Percentiles rank a stretch among this genome's conserved stretches.
Conservation (phyloP, 1,140 invertebrate genomes). For the Aricia agestis region DNA sequence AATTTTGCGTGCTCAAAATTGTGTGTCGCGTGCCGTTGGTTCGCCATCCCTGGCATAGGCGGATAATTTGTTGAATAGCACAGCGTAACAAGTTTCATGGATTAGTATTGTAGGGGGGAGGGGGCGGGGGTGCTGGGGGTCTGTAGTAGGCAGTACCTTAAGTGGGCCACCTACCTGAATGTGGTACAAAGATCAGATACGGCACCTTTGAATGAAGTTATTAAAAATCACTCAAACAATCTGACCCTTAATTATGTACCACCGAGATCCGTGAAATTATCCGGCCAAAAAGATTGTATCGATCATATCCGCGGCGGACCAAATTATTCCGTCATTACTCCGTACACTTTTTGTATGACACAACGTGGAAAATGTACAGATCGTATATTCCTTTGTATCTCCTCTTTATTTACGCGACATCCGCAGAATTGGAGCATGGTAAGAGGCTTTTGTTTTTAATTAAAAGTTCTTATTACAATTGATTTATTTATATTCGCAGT, state of each 20-base stretch:
- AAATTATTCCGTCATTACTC: conserved; percentile 16
- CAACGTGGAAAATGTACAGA: conserved; percentile 16
- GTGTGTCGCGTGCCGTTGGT: too few relatives aligned
- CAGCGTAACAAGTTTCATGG: too few relatives aligned
- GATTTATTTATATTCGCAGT: background rate
- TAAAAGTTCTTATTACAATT: conserved; percentile 13
- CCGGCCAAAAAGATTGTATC: conserved; percentile 40
- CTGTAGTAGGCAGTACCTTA: too few relatives aligned
- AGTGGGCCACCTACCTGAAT: too few relatives aligned
- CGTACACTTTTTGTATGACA: conserved; percentile 10
- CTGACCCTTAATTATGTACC: conserved; percentile 9
- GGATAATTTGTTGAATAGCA: too few relatives aligned
- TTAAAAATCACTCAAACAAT: too few relatives aligned
- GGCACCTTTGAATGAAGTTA: too few relatives aligned
- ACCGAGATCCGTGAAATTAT: conserved; percentile 29
- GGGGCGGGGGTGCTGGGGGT: too few relatives aligned
- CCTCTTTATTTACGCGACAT: conserved; percentile 13
- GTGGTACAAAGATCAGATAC: too few relatives aligned
- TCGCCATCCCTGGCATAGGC: too few relatives aligned
- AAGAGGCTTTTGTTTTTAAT: conserved; percentile 15
- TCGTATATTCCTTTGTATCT: conserved; percentile 12
- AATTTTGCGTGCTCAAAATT: too few relatives aligned
- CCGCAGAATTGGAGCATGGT: conserved; percentile 15
- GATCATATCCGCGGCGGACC: conserved; percentile 1
- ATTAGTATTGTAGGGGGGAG: too few relatives aligned